phyloP scores from a whole-genome alignment of 2,797 vertebrate genomes.

The Rousettus madagascariensis region DNA sequence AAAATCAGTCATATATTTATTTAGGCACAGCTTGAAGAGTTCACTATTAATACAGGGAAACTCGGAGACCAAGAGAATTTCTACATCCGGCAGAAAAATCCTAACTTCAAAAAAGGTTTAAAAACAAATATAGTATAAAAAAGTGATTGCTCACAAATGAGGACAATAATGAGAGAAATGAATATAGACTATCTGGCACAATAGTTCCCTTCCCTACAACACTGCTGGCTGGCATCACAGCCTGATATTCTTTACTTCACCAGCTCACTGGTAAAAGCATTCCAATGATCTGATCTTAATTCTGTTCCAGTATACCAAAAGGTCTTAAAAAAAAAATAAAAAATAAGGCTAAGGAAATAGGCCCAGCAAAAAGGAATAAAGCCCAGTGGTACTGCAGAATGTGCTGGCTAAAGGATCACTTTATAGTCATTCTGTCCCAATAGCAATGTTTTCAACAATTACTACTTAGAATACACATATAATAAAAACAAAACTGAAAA shows the following conservation, averaged over 20 bases:
- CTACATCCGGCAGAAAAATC: not conserved
- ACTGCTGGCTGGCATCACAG: not conserved
- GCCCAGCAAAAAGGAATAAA: not conserved
- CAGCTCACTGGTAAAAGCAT: not conserved
- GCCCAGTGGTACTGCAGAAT: not conserved
- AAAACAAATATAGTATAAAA: not conserved
- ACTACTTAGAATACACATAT: not conserved
- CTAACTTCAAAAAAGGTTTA: not conserved
- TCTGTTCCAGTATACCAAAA: not conserved
- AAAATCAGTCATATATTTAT: not conserved
- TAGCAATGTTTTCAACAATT: not conserved
- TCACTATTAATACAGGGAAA: not conserved
- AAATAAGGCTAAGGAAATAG: not conserved
- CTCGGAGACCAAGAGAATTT: not conserved
- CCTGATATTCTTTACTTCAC: not conserved
- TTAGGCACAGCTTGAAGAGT: not conserved
- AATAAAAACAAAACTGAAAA: not conserved
- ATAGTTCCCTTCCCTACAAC: not conserved
- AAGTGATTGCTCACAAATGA: not conserved
- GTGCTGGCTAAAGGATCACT: not conserved
- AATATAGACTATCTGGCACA: not conserved
- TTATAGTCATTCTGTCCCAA: not conserved
- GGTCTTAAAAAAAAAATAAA: not conserved
- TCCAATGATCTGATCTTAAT: slow-evolving; percentile 2
- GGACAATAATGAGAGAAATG: not conserved